Conservation (phyloP, 2,888 invertebrate genomes). For the Aspidiotus rigidus region DNA sequence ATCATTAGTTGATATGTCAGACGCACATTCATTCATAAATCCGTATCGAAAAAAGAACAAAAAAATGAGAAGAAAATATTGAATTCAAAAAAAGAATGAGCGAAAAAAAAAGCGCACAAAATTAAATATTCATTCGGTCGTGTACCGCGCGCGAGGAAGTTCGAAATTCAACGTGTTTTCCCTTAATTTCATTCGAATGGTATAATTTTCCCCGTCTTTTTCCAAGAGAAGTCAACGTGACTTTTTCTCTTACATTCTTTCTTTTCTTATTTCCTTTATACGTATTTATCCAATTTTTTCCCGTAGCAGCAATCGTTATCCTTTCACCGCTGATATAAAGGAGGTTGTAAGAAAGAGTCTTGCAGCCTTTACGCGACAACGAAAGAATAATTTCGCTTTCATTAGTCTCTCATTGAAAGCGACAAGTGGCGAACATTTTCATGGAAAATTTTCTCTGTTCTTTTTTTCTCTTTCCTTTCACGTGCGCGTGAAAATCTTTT, state of each 20-base stretch:
- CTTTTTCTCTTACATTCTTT: too few species aligned
- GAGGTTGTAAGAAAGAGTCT: background rate
- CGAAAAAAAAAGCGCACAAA: too few species aligned
- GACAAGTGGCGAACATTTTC: slow-evolving; percentile 4
- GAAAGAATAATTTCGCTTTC: background rate
- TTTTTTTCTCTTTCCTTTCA: too few species aligned
- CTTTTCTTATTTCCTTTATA: slow-evolving; percentile 1
- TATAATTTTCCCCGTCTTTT: background rate
- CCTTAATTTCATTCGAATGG: background rate
- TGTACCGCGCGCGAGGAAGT: too few species aligned
- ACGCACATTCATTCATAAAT: too few species aligned
- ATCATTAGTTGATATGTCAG: too few species aligned
- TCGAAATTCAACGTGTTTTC: background rate
- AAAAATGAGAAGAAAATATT: too few species aligned
- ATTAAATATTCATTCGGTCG: too few species aligned
- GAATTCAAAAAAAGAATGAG: too few species aligned
- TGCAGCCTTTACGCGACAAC: background rate
- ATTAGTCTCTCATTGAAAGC: background rate
- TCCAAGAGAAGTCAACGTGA: background rate
- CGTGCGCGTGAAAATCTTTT: too few species aligned
- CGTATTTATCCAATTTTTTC: background rate
- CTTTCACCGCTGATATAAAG: too few species aligned
- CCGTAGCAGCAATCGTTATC: background rate
- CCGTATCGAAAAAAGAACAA: too few species aligned
- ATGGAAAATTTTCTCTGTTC: background rate